These are phyloP conservation scores for Fundulus diaphanus DNA, from an alignment of 2,797 vertebrate genomes.

Conservation along the genomic window DNA sequence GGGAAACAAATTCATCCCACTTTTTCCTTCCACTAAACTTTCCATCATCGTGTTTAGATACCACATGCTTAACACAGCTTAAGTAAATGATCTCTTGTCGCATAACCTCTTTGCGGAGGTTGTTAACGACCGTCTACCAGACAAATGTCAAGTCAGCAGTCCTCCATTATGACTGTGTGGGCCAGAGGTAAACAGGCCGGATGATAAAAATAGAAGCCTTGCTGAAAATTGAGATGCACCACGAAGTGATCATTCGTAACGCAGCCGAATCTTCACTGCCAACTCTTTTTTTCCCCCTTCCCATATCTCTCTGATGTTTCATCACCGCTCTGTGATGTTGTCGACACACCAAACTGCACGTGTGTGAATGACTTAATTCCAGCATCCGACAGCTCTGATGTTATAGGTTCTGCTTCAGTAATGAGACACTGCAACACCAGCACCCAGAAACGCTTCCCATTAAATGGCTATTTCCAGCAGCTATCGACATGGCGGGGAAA, in stretches of 20 bases:
- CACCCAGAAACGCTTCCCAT: constrained; percentile 29
- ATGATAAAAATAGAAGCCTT: constrained; percentile 28
- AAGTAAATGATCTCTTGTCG: background rate
- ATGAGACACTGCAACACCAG: constrained; percentile 5
- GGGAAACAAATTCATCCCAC: background rate
- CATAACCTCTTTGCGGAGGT: background rate
- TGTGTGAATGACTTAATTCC: constrained; percentile 40
- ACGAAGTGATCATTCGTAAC: constrained; percentile 29
- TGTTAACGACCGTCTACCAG: too few relatives aligned
- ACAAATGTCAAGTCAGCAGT: background rate
- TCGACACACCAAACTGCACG: constrained; percentile 15
- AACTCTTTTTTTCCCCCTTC: background rate
- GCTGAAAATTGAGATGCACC: constrained; percentile 38
- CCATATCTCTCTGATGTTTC: constrained; percentile 20
- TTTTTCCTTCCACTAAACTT: background rate
- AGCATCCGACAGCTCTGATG: constrained; percentile 38
- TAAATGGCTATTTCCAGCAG: constrained; percentile 57
- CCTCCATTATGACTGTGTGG: background rate
- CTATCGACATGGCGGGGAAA: constrained; percentile 26
- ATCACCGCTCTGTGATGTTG: constrained; percentile 23
- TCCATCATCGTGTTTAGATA: background rate
- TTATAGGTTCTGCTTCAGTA: constrained; percentile 32
- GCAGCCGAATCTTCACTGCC: constrained; percentile 19
- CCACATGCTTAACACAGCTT: too few relatives aligned
- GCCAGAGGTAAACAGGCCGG: constrained; percentile 15